Evolutionary conservation across 2,113 vertebrate genomes (phyloP).

Genomic region (Alces alces): DNA sequence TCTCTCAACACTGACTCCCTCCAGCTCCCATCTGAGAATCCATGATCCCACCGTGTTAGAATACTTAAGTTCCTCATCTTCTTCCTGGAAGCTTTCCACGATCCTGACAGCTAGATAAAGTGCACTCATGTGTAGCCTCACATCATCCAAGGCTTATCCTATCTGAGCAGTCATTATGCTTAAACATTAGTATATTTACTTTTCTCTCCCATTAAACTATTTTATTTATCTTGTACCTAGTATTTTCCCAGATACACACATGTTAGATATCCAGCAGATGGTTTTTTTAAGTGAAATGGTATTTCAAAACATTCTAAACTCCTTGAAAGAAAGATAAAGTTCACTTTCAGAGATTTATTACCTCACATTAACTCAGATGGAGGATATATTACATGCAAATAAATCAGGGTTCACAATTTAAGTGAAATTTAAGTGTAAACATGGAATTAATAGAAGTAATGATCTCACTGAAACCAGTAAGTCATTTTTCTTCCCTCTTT

Average conservation of each 20-base stretch:
- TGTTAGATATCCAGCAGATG: not conserved
- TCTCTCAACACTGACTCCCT: not conserved
- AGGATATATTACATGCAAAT: not conserved
- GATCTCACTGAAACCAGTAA: not conserved
- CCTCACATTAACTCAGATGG: not conserved
- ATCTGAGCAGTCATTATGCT: not conserved
- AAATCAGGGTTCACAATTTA: not conserved
- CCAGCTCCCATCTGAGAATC: not conserved
- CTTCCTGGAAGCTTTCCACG: not conserved
- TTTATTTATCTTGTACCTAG: not conserved
- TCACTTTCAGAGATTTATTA: not conserved
- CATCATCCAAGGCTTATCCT: not conserved
- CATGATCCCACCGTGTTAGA: not conserved
- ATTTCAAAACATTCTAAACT: conserved; percentile 16
- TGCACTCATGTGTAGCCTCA: not conserved
- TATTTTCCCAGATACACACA: not conserved
- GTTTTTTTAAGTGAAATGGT: conserved; percentile 8
- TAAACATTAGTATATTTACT: conserved; percentile 21
- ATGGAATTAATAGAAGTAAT: not conserved
- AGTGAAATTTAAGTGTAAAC: not conserved
- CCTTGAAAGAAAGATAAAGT: not conserved
- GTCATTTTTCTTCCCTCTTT: not conserved
- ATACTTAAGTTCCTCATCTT: not conserved
- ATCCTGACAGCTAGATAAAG: not conserved
- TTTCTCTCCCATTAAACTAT: conserved; percentile 4